Conservation (phyloP, 64 coral and sea anemone genomes). For the Cladopsammia gracilis region DNA sequence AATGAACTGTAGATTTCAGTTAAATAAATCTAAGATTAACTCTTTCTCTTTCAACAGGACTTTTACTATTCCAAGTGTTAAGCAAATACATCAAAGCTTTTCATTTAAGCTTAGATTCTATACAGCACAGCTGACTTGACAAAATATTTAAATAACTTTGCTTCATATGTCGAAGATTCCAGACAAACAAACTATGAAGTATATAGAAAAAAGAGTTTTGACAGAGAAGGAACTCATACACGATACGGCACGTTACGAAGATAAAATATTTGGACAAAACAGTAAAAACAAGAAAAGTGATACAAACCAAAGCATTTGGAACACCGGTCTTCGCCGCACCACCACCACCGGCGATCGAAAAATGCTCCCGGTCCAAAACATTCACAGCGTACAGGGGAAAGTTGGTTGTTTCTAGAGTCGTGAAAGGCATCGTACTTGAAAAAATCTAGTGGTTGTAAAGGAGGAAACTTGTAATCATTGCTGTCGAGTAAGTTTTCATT, state of each 20-base stretch:
- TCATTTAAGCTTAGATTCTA: too few species aligned
- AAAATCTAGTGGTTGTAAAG: neutral
- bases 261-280: neutral
- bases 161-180: too few species aligned
- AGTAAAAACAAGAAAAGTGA: neutral
- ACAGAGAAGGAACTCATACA: neutral
- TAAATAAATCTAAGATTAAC: too few species aligned
- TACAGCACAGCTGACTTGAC: too few species aligned
- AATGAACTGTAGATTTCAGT: too few species aligned
- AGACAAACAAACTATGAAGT: too few species aligned
- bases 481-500: neutral
- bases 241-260: neutral
- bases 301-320: slow-evolving; percentile 94
- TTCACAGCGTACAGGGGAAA: slow-evolving; percentile 96
- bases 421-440: slow-evolving; percentile 64
- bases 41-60: too few species aligned
- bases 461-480: neutral
- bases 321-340: slow-evolving; percentile 96
- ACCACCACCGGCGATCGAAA: slow-evolving; percentile 90
- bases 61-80: too few species aligned
- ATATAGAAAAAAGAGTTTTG: neutral
- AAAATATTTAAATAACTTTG: too few species aligned
- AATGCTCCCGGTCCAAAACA: slow-evolving; percentile 88
- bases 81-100: too few species aligned
- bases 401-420: slow-evolving; percentile 93